A percentile compares a stretch with the other conserved stretches of the same genome.
These are phyloP conservation scores for Tigriopus californicus DNA, from an alignment of 2,888 invertebrate species.

Conservation along the genomic window DNA sequence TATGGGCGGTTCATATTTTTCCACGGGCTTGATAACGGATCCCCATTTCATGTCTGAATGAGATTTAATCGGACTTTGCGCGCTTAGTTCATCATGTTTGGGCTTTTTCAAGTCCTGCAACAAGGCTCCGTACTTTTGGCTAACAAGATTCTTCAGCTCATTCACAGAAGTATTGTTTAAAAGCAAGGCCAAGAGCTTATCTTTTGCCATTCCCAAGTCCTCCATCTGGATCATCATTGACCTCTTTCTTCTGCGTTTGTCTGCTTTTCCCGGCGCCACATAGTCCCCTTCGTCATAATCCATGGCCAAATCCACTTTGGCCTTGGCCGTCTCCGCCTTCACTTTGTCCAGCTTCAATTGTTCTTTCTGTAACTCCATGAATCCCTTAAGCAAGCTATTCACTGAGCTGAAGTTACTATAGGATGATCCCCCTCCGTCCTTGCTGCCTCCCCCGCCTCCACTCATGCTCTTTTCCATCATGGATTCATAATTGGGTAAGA, in stretches of 20 bases:
- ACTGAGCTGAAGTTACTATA: background rate
- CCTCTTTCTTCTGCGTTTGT: background rate
- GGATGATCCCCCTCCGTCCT: background rate
- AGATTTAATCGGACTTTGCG: too few species aligned
- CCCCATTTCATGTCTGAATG: too few species aligned
- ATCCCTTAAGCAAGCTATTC: background rate
- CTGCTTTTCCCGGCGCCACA: background rate
- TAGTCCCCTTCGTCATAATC: background rate
- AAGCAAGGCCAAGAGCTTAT: too few species aligned
- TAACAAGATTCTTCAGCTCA: too few species aligned
- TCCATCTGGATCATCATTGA: background rate
- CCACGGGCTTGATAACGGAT: too few species aligned
- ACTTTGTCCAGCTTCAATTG: slow-evolving; percentile 5
- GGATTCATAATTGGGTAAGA: background rate
- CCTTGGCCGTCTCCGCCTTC: background rate
- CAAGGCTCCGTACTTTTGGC: too few species aligned
- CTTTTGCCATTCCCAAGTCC: background rate
- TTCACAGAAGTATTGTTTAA: too few species aligned
- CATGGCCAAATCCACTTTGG: slow-evolving; percentile 5
- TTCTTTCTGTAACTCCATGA: slow-evolving; percentile 11
- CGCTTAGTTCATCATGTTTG: too few species aligned
- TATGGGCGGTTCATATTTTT: too few species aligned
- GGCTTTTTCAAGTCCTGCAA: too few species aligned
- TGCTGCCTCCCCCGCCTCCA: background rate
- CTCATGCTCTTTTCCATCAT: slow-evolving; percentile 8